phyloP scores from a whole-genome alignment of 2,888 invertebrate species.

The Cataglyphis livida region DNA sequence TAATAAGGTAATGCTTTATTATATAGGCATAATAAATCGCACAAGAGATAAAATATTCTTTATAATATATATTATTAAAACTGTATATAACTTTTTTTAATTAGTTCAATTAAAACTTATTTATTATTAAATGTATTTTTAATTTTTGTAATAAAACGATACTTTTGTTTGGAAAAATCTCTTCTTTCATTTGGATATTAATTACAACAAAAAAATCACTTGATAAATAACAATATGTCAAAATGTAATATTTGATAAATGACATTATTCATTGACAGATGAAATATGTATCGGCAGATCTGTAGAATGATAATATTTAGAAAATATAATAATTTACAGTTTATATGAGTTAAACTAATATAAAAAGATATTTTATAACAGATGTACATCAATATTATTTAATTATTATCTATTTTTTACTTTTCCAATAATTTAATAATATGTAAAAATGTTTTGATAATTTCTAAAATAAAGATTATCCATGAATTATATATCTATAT shows the following conservation, averaged over 20 bases:
- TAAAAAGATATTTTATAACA: background rate
- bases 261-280: conserved; percentile 27
- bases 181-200: conserved; percentile 12
- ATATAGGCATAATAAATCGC: background rate
- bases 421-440: background rate
- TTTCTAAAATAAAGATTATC: background rate
- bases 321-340: conserved; percentile 31
- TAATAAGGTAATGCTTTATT: conserved; percentile 2
- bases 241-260: conserved; percentile 25
- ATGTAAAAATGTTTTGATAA: background rate
- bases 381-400: background rate
- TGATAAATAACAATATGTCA: conserved; percentile 39
- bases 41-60: background rate
- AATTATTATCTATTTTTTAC: background rate
- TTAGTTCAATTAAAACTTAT: background rate
- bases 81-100: background rate
- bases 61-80: background rate
- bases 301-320: background rate
- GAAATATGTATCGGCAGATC: conserved; percentile 13
- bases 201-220: background rate
- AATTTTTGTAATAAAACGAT: background rate
- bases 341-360: background rate
- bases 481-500: background rate
- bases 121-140: background rate
- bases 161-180: background rate